These are phyloP conservation scores for Acestrorhynchus altus DNA, from an alignment of 2,797 vertebrate species.

Conservation along the genomic window DNA sequence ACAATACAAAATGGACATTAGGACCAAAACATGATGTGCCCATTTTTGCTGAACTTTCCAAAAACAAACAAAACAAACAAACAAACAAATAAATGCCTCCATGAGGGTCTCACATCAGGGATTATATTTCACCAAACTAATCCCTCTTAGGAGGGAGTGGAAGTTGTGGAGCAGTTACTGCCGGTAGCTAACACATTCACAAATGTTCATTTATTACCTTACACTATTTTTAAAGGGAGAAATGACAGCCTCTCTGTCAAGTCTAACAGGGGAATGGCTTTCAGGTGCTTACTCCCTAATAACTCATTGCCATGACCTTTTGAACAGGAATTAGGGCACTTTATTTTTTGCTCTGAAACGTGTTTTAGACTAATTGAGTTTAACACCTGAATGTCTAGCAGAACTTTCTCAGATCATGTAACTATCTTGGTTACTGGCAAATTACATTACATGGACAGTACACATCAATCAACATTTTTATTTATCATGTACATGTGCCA, in stretches of 20 bases:
- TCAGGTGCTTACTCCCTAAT: slow-evolving; percentile 81
- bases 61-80: slow-evolving; percentile 65
- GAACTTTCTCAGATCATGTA: background rate
- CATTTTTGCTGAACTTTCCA: slow-evolving; percentile 62
- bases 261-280: slow-evolving; percentile 86
- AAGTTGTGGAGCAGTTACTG: slow-evolving; percentile 78
- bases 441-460: background rate
- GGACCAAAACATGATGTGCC: slow-evolving; percentile 21
- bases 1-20: slow-evolving; percentile 4
- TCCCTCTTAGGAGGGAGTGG: slow-evolving; percentile 78
- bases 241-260: slow-evolving; percentile 85
- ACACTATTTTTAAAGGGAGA: slow-evolving; percentile 85
- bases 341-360: slow-evolving; percentile 80
- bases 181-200: slow-evolving; percentile 76
- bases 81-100: slow-evolving; percentile 16
- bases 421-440: background rate
- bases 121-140: slow-evolving; percentile 74
- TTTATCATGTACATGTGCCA: too few relatives aligned
- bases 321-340: slow-evolving; percentile 85
- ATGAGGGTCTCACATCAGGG: slow-evolving; percentile 73
- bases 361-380: slow-evolving; percentile 81
- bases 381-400: slow-evolving; percentile 67
- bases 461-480: too few relatives aligned
- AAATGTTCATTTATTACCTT: slow-evolving; percentile 86
- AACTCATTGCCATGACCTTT: slow-evolving; percentile 85